Evolutionary conservation across 2,797 vertebrate genomes (phyloP), one percentile per base, ranked within the genome.

Genomic region (Acanthurus lineatus): DNA sequence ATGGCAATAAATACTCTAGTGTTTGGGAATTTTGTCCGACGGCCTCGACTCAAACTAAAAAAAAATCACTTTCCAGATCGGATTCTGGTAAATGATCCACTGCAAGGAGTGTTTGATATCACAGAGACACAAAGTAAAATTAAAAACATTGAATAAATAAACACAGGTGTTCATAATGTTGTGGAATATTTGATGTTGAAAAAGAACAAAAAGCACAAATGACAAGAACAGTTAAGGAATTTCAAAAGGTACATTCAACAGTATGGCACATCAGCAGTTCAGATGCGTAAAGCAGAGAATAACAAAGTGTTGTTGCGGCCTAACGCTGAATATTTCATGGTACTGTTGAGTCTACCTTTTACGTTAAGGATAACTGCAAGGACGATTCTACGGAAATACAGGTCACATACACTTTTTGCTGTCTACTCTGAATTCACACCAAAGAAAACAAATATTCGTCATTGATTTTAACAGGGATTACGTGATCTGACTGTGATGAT

Each of bases 191-290:
- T 88, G 72, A 73, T 71, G 67, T 51, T 59, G 25, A 79, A 73
- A 70, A 80, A 0, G 40, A 42, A 69, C 79, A 45, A 77, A 75
- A 86, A 0, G 2, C 53, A 83, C 69, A 64, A 64, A 53, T 22
- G 28, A 70, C 52, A 44, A 45, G 49, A 63, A 76, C 72, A 47
- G 16, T 25, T 20, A 11, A 40, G 38, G 9, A 45, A 40, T 51
- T 61, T 28, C 3, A 1, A 84, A 85, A 91, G 86, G 86, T 92
- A 79, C 58, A 81, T 58, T 90, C 86, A 87, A 92, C 88, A 87
- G 86, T 73, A 69, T 81, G 80, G 87, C 89, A 86, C 86, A 3
- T 68, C 69, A 76, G 81, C 79, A 32, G 67, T 25, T 25, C 11
- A 2, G 67, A 58, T 3, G 59, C 79, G 67, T 10, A 53, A 58